Base-by-base conservation (phyloP, 1,140 invertebrate species). In the Samia ricini region DNA sequence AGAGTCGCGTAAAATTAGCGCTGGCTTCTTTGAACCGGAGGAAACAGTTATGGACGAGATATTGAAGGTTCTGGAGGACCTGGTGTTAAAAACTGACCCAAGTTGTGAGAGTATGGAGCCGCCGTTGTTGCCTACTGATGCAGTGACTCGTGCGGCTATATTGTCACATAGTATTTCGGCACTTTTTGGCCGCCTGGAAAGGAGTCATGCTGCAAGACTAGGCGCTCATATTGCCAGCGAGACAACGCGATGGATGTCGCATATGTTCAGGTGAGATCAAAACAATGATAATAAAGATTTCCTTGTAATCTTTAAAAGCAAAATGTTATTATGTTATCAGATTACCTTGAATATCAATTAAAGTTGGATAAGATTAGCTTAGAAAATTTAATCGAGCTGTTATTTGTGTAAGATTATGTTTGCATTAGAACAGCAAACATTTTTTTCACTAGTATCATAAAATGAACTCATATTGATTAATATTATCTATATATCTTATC, bases 161-260 rank as follows among this genome's bases (percentile, higher is more conserved):
- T 85, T 95, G 10, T 93, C 95, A 6, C 95, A 97, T 76, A 94
- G 95, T 71, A 85, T 97, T 61, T 93, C 93, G 8, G 95, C 95
- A 3, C 94, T 95, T 75, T 93, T 95, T 63, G 93, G 94, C 6
- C 93, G 93, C 36, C 82, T 97, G 54, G 94, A 95, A 54, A 91
- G 94, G 51, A 85, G 89, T 57, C 93, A 96, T 81, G 92, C 95
- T 33, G 93, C 95, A 48, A 93, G 93, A 73, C 84, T 97, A 29
- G 93, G 94, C 21, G 93, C 93, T 54, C 93, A 95, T 70, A 92
- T 97, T 42, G 93, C 94, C 0, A 93, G 93, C 18, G 96, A 97
- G 74, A 95, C 95, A 0, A 94, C 94, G 4, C 91, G 95, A 71
- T 96, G 95, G 95, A 89, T 97, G 33, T 93, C 94, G 60, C 94